Base-by-base conservation (phyloP, 2,888 invertebrate species). In the Folsomia manolachei region DNA sequence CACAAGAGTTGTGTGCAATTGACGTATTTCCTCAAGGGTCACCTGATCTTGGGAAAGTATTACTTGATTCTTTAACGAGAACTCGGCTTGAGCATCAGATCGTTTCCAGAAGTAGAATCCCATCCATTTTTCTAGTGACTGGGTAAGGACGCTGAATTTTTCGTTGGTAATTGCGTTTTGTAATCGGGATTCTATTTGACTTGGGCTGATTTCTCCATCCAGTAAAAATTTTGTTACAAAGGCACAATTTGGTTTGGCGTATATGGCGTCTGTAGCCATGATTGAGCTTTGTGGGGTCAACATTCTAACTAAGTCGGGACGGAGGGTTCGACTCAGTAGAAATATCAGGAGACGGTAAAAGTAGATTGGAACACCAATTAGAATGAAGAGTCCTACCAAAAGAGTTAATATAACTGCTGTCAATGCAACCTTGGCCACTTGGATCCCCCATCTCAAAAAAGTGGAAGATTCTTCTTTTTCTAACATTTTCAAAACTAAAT, bases 251-350 rank as follows among this genome's bases (percentile, higher is more conserved):
- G 56, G 56, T 7, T 56, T 56, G 11, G 56, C 7, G 56, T 56
- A 56, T 19, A 56, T 56, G 56, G 56, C 56, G 56, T 56, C 56
- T 7, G 56, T 56, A 7, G 56, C 56, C 56, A 56, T 56, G 18
- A 56, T 56, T 4, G 4, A 14, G 56, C 56, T 56, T 56, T 56
- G 56, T 14, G 56, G 56, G 56, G 56, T 56, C 21, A 56, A 56
- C 56, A 56, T 56, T 56, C 56, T 56, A 21, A 14, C 56, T n/a
- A 56, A n/a, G 21, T 56, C 56, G 7, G 56, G 56, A 56, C 56
- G 56, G n/a, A 56, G 4, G 4, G n/a, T 4, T 14, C 21, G 56
- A 56, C 11, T n/a, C 19, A n/a, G 4, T 19, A 19, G n/a, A n/a
- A 14, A 56, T n/a, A n/a, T n/a, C n/a, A 56, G n/a, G 11, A 56